Evolutionary conservation across 2,113 vertebrate genomes (phyloP), one percentile per base, ranked within the genome.

Genomic region (Verasper variegatus): DNA sequence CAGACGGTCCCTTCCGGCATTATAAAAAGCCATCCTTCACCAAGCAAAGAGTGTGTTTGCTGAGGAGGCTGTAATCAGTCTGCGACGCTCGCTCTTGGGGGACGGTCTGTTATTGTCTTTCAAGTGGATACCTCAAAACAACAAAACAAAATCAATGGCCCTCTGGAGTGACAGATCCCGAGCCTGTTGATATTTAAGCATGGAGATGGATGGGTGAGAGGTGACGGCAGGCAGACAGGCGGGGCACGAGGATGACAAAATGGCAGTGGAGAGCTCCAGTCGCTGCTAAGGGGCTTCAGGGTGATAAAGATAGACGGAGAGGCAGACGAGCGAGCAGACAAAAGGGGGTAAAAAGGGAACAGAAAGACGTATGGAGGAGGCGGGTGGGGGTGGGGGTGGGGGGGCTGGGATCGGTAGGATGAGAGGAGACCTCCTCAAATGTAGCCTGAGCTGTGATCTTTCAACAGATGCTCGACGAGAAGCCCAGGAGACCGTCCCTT

Each of bases 31-130:
- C 76, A 71, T 87, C 68, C 73, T 81, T 90, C 82, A 84, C 7
- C 2, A 85, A 76, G 61, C 69, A 56, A 49, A 47, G 65, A 82
- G 74, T 68, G 77, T 81, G 81, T 89, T 85, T 84, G 82, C 73
- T 69, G 76, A 89, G 78, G 82, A 89, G 71, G 74, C 81, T 85
- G 68, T 88, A 89, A 89, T 85, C 84, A 88, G 86, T 89, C 86
- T 84, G 79, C 68, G n/a, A 68, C 37, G 51, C 61, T 42, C 5
- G 71, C 74, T 90, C 86, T 83, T 70, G 62, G 84, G 88, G 91
- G 86, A 86, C 83, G 77, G 81, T 84, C 71, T 86, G 86, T 92
- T 86, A 88, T 81, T 89, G 85, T 91, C 86, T 93, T 93, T 91
- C 84, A 91, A 92, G 86, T 89, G 78, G 82, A 89, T 86, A 86